phyloP scores from a whole-genome alignment of 2,797 vertebrate genomes.

The Oryzias dopingdopingensis region DNA sequence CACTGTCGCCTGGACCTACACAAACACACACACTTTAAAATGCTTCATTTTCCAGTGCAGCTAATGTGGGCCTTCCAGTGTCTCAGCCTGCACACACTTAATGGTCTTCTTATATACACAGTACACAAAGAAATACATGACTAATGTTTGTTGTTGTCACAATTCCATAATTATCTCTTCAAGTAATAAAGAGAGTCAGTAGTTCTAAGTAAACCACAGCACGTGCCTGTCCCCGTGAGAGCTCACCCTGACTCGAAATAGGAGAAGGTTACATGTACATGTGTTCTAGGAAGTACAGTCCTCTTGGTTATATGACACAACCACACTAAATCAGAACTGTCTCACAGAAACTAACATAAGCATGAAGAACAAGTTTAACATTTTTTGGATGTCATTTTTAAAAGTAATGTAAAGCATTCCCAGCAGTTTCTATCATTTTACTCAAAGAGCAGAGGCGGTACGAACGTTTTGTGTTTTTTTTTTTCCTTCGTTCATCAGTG shows the following conservation, averaged over 20 bases:
- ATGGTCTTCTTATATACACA: not conserved
- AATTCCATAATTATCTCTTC: not conserved
- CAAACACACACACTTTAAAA: conserved; percentile 19
- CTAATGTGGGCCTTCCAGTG: conserved; percentile 4
- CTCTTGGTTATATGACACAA: conserved; percentile 49
- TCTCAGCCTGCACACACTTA: not conserved
- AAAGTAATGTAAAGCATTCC: too few species aligned
- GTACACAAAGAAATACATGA: not conserved
- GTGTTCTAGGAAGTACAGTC: conserved; percentile 41
- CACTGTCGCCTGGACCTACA: conserved; percentile 95
- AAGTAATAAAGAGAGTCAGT: not conserved
- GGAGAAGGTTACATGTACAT: conserved; percentile 16
- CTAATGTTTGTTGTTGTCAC: not conserved
- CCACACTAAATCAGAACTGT: conserved; percentile 13
- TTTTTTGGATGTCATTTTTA: too few species aligned
- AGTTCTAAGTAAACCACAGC: conserved; percentile 1
- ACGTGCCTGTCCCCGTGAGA: conserved; percentile 16
- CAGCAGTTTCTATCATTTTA: too few species aligned
- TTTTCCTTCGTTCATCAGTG: not conserved
- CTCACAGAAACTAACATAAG: not conserved
- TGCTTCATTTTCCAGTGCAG: not conserved
- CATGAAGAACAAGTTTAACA: too few species aligned
- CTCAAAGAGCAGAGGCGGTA: too few species aligned
- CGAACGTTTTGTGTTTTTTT: not conserved
- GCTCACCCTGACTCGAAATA: conserved; percentile 12